These are phyloP conservation scores for Porites lutea DNA, from an alignment of 64 coral and sea anemone species.

Conservation along the genomic window DNA sequence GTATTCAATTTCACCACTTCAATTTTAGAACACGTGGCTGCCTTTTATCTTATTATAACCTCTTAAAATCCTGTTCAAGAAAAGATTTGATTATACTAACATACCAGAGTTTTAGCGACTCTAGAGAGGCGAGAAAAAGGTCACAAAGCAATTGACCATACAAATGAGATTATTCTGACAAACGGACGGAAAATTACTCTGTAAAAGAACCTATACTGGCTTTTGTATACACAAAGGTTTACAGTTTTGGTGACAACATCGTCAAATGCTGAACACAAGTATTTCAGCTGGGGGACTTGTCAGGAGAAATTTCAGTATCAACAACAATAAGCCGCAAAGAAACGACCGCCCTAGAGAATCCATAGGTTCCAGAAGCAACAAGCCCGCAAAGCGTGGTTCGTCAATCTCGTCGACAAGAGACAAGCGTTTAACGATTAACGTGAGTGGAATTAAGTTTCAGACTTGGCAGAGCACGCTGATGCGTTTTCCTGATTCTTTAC, in stretches of 20 bases:
- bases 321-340: slow-evolving; percentile 12
- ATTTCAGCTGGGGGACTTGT: slow-evolving; percentile 3
- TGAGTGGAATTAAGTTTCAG: slow-evolving; percentile 87
- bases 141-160: neutral
- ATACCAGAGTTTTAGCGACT: neutral
- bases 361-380: slow-evolving; percentile 12
- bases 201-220: neutral
- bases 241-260: slow-evolving; percentile 9
- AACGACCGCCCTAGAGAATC: slow-evolving; percentile 35
- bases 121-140: neutral
- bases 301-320: neutral
- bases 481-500: slow-evolving; percentile 77
- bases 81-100: neutral
- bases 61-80: neutral
- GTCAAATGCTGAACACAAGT: slow-evolving; percentile 34
- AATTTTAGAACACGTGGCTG: slow-evolving; percentile 9
- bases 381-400: neutral
- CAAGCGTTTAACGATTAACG: slow-evolving; percentile 79
- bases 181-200: neutral
- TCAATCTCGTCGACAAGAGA: slow-evolving; percentile 45
- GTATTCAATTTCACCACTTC: slow-evolving; percentile 6
- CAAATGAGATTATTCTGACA: neutral
- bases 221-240: neutral
- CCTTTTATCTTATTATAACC: neutral
- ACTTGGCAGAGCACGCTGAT: slow-evolving; percentile 90